These are phyloP conservation scores for Lycia hirtaria DNA, from an alignment of 2,888 invertebrate species.

Conservation along the genomic window DNA sequence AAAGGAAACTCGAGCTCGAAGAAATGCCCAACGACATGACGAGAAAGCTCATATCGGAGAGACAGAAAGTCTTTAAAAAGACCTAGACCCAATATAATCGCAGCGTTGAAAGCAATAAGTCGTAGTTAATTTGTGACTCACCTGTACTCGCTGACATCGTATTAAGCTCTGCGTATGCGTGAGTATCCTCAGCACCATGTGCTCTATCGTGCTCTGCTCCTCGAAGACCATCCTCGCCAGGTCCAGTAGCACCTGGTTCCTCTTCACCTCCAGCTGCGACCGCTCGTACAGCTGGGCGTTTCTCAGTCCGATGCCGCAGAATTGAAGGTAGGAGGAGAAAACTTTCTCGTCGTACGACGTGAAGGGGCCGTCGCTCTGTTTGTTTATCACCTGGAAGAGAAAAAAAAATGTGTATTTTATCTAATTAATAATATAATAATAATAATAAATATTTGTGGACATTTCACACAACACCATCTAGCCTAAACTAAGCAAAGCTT, in stretches of 20 bases:
- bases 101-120: too few relatives aligned
- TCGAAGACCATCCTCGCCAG: constrained; percentile 98
- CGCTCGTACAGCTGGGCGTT: constrained; percentile 98
- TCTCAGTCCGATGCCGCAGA: constrained; percentile 97
- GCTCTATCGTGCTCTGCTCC: constrained; percentile 98
- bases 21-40: too few relatives aligned
- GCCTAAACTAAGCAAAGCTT: too few relatives aligned
- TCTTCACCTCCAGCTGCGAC: constrained; percentile 96
- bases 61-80: too few relatives aligned
- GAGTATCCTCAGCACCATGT: constrained; percentile 96
- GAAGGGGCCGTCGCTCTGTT: constrained; percentile 93
- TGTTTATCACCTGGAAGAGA: constrained; percentile 92
- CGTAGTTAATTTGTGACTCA: constrained; percentile 65
- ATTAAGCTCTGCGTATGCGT: constrained; percentile 97
- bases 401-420: constrained; percentile 6
- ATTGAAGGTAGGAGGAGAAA: constrained; percentile 96
- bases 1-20: too few relatives aligned
- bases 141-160: constrained; percentile 97
- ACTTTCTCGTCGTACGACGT: constrained; percentile 95
- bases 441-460: too few relatives aligned
- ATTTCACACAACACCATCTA: too few relatives aligned
- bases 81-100: too few relatives aligned
- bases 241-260: constrained; percentile 97
- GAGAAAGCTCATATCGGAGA: too few relatives aligned
- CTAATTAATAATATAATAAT: not conserved